Evolutionary conservation across 2,113 vertebrate species (phyloP), one percentile per base, ranked within the genome.

Genomic region (Oostethus manadensis): DNA sequence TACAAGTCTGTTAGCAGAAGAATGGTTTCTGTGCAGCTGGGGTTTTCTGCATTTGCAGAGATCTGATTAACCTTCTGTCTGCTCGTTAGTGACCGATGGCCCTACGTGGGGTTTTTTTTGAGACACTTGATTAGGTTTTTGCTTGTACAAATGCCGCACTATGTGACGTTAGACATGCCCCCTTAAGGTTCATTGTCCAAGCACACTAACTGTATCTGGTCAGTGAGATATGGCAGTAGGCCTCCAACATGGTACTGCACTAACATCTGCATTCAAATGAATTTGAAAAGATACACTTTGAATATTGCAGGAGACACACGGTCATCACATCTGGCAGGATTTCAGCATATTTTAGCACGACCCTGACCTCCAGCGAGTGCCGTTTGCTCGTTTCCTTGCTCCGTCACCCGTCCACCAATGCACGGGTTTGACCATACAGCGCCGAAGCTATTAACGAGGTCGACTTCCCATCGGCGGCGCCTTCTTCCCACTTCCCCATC

Each of bases 1-100:
- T 84, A 81, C 74, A 74, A 84, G 83, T 81, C 83, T 84, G 81
- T 85, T 82, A 81, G 68, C 71, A 73, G 78, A 83, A 87, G 76
- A 87, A 85, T 84, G 71, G 81, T 68, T 84, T 75, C 22, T 76
- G 74, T 85, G 81, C 85, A 87, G 83, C 78, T 84, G 79, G 83
- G 78, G 70, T 54, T 85, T 84, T 78, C 68, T 81, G 66, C 76
- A 11, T 75, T 81, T 81, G 76, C 60, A 1, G 54, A 65, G 74
- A 85, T 85, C 72, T 84, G 78, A 87, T 87, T 87, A 84, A 85
- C 76, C 81, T 77, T 74, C 67, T 77, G 79, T 85, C 73, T 71
- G 74, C 78, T 76, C 72, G 63, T 83, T 79, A 81, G 66, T 72
- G 66, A 74, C 73, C 73, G 64, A 23, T 77, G 71, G 54, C 68